These are phyloP conservation scores for Stratiolaelaps scimitus DNA, from an alignment of 1,140 invertebrate genomes.

Conservation along the genomic window DNA sequence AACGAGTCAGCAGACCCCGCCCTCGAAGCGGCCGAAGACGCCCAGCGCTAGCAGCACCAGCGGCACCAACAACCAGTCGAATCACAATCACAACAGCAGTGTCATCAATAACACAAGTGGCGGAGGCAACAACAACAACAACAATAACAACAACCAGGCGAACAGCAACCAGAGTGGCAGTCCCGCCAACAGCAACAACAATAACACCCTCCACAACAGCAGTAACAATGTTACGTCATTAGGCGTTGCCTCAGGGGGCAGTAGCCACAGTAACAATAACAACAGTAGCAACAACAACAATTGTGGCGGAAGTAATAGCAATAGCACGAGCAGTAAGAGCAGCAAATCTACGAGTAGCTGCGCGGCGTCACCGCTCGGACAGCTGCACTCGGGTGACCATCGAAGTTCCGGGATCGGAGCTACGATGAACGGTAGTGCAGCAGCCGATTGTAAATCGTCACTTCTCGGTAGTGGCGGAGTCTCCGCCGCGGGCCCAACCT, in stretches of 20 bases:
- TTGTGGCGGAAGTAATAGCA: constrained; percentile 10
- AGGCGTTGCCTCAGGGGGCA: background rate
- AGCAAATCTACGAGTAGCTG: background rate
- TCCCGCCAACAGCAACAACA: constrained; percentile 24
- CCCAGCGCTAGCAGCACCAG: constrained; percentile 29
- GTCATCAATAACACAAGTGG: constrained; percentile 31
- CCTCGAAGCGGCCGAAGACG: constrained; percentile 22
- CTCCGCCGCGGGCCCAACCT: constrained; percentile 6
- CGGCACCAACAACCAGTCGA: too few species aligned
- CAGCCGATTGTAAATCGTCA: too few species aligned
- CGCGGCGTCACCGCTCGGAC: too few species aligned
- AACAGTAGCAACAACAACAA: background rate
- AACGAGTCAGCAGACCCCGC: constrained; percentile 2
- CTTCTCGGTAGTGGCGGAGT: constrained; percentile 25
- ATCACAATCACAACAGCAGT: too few species aligned
- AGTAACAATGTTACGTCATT: background rate
- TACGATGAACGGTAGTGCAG: too few species aligned
- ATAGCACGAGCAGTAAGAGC: constrained; percentile 30
- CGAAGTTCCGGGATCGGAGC: too few species aligned
- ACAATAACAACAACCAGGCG: constrained; percentile 16
- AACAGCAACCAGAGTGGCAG: constrained; percentile 30
- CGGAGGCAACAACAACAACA: background rate
- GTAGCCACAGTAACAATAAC: background rate
- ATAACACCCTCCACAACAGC: background rate
- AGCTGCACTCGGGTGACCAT: too few species aligned